Evolutionary conservation across 2,113 vertebrate species (phyloP), one percentile per base, ranked within the genome.

Genomic region (Engraulis encrasicolus): DNA sequence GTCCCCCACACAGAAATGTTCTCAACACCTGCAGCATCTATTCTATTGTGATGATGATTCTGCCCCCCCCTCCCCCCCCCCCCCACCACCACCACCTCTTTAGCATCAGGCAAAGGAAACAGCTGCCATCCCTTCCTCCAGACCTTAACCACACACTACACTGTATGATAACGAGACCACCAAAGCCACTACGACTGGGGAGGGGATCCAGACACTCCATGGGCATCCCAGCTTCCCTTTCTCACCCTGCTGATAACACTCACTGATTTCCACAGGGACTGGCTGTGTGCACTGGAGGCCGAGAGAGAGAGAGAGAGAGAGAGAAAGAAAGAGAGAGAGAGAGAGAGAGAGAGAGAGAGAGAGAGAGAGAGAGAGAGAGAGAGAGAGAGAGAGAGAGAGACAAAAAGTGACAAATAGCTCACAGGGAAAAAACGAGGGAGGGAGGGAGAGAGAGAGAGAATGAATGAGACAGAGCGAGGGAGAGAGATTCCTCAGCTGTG

Each of bases 21-120:
- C 54, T 66, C 86, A 87, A 88, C 90, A 93, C 92, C 89, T 94
- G 90, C 86, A 88, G 58, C 83, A 84, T 87, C 85, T 84, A 90
- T 91, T 89, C n/a, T n/a, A n/a, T n/a, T n/a, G n/a, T n/a, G n/a
- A 86, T 80, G 84, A 49, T 58, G 84, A 84, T 54, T 82, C 50
- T 71, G 23, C 17, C n/a, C 71, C 52, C 80, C 50, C 48, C 48
- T 6, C 7, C 15, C 49, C 54, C 48, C 48, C 9, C 7, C 15
- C 49, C 54, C n/a, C n/a, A n/a, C n/a, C n/a, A n/a, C n/a, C n/a
- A n/a, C n/a, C n/a, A n/a, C n/a, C 84, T 34, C 23, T 90, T 88
- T 85, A 88, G 23, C 61, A 91, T 89, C 58, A 86, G 78, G 49
- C 82, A 86, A 83, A 78, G 37, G 79, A 78, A 86, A 85, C 88